These are phyloP conservation scores for Sesia apiformis DNA, from an alignment of 2,888 invertebrate genomes.

Conservation along the genomic window DNA sequence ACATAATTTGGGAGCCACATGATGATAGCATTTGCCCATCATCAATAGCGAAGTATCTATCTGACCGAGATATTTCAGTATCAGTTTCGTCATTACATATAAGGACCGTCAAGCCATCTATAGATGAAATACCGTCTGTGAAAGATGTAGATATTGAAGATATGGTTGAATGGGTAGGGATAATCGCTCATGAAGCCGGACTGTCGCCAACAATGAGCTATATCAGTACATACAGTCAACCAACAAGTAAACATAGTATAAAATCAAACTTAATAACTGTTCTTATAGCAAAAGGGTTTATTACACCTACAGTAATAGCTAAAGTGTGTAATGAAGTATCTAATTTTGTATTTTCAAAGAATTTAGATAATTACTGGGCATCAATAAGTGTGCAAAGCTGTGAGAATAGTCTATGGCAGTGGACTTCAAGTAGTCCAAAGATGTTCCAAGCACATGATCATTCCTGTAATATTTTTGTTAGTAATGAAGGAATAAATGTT, in stretches of 20 bases:
- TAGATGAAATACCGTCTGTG: constrained; percentile 40
- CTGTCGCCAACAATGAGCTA: constrained; percentile 36
- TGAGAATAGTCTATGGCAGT: constrained; percentile 48
- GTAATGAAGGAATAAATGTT: constrained; percentile 22
- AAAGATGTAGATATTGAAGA: constrained; percentile 43
- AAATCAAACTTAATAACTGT: constrained; percentile 42
- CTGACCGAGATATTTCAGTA: constrained; percentile 33
- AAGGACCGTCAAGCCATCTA: constrained; percentile 26
- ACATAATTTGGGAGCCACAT: constrained; percentile 46
- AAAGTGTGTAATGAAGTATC: constrained; percentile 28
- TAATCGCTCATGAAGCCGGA: constrained; percentile 38
- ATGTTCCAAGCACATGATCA: constrained; percentile 54
- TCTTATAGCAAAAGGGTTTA: constrained; percentile 41
- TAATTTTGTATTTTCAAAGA: constrained; percentile 32
- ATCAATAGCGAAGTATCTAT: constrained; percentile 58
- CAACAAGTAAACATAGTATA: constrained; percentile 36
- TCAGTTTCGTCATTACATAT: constrained; percentile 23
- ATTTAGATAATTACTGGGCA: constrained; percentile 43
- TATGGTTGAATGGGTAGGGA: constrained; percentile 58
- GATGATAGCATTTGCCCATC: constrained; percentile 50
- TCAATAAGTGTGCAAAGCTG: constrained; percentile 47
- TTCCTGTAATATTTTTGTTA: constrained; percentile 47
- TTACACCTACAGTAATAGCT: constrained; percentile 31
- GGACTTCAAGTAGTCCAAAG: constrained; percentile 29
- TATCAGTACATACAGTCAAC: constrained; percentile 46